A percentile compares a stretch with the other conserved stretches of the same genome.
These are phyloP conservation scores for Varecia variegata DNA, from an alignment of 2,797 vertebrate genomes.

Conservation along the genomic window DNA sequence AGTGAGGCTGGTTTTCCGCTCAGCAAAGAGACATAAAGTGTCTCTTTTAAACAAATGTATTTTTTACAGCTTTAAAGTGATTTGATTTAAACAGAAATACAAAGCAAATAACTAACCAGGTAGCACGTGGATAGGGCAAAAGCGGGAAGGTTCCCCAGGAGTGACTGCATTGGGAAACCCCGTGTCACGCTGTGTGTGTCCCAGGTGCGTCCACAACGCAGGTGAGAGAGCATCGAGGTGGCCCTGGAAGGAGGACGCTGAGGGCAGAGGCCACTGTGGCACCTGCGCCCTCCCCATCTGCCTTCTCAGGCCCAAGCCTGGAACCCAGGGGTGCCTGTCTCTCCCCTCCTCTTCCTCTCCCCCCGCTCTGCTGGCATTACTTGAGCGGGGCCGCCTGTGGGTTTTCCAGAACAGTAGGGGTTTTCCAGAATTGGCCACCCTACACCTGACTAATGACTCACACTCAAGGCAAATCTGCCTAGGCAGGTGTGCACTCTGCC, in stretches of 20 bases:
- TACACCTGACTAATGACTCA: neutral
- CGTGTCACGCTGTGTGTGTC: no score
- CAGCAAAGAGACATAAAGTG: neutral
- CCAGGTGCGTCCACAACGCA: neutral
- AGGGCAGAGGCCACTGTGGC: accelerated
- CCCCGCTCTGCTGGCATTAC: neutral
- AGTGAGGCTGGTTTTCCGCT: neutral
- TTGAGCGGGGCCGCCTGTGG: neutral
- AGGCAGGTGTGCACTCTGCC: neutral
- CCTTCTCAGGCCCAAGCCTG: neutral
- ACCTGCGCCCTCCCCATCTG: neutral
- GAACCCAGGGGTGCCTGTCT: neutral
- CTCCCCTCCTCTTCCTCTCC: neutral
- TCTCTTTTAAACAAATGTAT: neutral
- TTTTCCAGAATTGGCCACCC: conserved; percentile 14
- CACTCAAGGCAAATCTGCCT: neutral
- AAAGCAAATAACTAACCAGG: neutral
- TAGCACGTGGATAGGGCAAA: neutral
- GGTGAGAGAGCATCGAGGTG: neutral
- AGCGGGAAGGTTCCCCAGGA: neutral
- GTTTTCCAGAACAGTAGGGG: neutral
- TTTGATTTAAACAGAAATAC: neutral
- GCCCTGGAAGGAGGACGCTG: neutral
- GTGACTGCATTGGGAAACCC: neutral
- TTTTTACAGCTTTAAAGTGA: neutral